phyloP scores from a whole-genome alignment of 2,888 invertebrate genomes.

The Alloscopus bannaensis region DNA sequence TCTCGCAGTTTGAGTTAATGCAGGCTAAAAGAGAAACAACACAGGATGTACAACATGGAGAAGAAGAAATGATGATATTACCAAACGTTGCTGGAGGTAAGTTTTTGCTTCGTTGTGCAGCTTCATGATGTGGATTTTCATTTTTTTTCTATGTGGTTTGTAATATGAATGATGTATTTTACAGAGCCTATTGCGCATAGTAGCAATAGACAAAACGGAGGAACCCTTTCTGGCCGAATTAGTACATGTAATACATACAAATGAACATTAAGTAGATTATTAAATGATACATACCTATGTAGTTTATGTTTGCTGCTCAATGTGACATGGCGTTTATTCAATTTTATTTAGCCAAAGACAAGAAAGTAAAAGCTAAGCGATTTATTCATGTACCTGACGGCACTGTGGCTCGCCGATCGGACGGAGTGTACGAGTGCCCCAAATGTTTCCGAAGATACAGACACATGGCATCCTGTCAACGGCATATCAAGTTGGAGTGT shows the following conservation, averaged over 20 bases:
- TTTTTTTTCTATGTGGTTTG: too few species aligned
- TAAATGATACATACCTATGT: too few species aligned
- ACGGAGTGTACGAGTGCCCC: slow-evolving; percentile 52
- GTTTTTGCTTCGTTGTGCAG: too few species aligned
- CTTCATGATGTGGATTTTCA: too few species aligned
- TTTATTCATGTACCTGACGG: slow-evolving; percentile 58
- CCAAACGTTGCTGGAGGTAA: slow-evolving; percentile 32
- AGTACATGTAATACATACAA: slow-evolving; percentile 43
- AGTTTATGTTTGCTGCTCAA: background rate
- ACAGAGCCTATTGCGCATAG: slow-evolving; percentile 43
- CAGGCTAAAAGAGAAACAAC: slow-evolving; percentile 30
- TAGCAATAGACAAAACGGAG: slow-evolving; percentile 45
- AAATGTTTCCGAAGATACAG: slow-evolving; percentile 50
- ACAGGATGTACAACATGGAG: slow-evolving; percentile 44
- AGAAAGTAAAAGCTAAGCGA: slow-evolving; percentile 44
- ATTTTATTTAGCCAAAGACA: slow-evolving; percentile 35
- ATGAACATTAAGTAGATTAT: too few species aligned
- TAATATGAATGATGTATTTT: too few species aligned
- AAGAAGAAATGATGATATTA: slow-evolving; percentile 52
- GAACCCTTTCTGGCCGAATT: slow-evolving; percentile 24
- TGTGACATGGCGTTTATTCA: background rate
- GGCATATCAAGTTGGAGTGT: slow-evolving; percentile 57
- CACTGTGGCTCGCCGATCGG: slow-evolving; percentile 36
- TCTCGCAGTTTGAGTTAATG: slow-evolving; percentile 57
- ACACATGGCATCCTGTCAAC: slow-evolving; percentile 54